A percentile compares a stretch with the other conserved stretches of the same genome.
These are phyloP conservation scores for Nyctibius grandis DNA, from an alignment of 2,797 vertebrate genomes.

Conservation along the genomic window DNA sequence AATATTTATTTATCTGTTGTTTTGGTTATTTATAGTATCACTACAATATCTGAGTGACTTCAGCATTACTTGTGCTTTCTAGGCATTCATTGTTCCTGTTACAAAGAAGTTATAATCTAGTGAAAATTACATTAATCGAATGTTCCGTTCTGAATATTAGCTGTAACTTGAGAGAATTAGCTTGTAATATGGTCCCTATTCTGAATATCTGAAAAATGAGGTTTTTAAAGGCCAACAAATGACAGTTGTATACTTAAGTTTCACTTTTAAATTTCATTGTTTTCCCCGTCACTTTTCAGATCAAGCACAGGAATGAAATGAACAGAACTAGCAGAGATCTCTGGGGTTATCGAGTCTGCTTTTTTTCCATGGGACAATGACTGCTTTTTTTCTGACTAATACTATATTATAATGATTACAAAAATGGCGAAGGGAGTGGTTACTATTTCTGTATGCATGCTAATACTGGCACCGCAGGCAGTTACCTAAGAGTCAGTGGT, in stretches of 20 bases:
- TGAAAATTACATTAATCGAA: not conserved
- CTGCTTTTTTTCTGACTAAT: not conserved
- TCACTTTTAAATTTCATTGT: not conserved
- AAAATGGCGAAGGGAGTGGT: not conserved
- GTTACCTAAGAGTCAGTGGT: not conserved
- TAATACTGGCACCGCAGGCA: not conserved
- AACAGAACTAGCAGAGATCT: not conserved
- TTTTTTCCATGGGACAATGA: not conserved
- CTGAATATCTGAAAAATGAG: not conserved
- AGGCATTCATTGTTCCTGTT: not conserved
- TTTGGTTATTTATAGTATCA: not conserved
- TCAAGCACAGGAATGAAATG: not conserved
- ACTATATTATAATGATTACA: not conserved
- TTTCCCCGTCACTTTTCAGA: not conserved
- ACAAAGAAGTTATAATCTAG: not conserved
- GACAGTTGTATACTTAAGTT: not conserved
- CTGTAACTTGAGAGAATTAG: not conserved
- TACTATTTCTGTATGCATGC: not conserved
- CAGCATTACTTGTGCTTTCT: not conserved
- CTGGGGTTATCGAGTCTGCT: accelerated
- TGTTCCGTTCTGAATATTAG: not conserved
- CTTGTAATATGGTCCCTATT: not conserved
- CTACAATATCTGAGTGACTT: not conserved
- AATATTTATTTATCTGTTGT: not conserved
- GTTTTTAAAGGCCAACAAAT: not conserved